These are phyloP conservation scores for Virgularia gustaviana DNA, from an alignment of 92 coral and sea anemone genomes.

Conservation along the genomic window DNA sequence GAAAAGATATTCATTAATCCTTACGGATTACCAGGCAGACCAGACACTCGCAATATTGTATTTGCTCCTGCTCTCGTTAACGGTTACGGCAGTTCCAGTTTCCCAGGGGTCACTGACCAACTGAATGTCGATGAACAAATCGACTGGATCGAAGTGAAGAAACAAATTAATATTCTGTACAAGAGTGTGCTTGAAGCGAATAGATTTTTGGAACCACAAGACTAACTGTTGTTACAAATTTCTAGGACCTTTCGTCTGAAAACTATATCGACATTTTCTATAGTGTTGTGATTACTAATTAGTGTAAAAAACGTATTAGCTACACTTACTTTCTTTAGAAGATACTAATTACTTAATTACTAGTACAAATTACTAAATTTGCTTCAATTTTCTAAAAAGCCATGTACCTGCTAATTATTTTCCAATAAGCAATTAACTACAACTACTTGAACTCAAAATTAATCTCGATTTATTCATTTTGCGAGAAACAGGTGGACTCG, in stretches of 20 bases:
- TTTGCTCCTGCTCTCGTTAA: conserved; percentile 63
- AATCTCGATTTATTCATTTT: neutral
- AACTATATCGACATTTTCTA: neutral
- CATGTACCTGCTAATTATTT: neutral
- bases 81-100: conserved; percentile 63
- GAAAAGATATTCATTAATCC: conserved; percentile 68
- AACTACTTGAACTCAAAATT: neutral
- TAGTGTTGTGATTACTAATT: neutral
- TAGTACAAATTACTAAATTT: neutral
- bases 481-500: neutral
- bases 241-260: neutral
- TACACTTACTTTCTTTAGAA: too few relatives aligned
- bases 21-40: conserved; percentile 66
- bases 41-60: conserved; percentile 57
- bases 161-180: conserved; percentile 45
- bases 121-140: conserved; percentile 50
- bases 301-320: too few relatives aligned
- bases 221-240: neutral
- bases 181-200: conserved; percentile 27
- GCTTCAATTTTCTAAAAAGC: neutral
- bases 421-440: neutral
- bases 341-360: neutral
- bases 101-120: conserved; percentile 68
- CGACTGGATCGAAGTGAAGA: conserved; percentile 61
- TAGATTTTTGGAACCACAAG: conserved; percentile 13